Percentiles rank a stretch among this genome's conserved stretches.
These are phyloP conservation scores for Anthopleura xanthogrammica DNA, from an alignment of 92 coral and sea anemone species.

Conservation along the genomic window DNA sequence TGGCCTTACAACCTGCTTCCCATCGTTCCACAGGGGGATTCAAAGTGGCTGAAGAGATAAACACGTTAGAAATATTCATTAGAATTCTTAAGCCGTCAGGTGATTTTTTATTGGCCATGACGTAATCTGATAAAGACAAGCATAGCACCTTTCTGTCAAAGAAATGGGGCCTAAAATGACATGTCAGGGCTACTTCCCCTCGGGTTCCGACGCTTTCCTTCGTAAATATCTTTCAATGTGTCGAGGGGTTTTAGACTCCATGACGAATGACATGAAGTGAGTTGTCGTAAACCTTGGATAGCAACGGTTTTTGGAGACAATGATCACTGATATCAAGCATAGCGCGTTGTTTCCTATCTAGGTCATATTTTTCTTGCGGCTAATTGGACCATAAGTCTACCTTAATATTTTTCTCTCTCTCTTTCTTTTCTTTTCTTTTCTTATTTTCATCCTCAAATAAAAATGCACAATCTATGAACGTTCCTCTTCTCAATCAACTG, in stretches of 20 bases:
- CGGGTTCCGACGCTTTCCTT: not conserved
- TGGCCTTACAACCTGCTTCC: not conserved
- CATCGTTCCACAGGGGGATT: conserved; percentile 6
- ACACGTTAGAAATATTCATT: not conserved
- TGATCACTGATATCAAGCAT: too few relatives aligned
- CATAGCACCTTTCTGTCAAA: conserved; percentile 9
- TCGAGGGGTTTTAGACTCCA: not conserved
- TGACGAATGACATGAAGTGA: too few relatives aligned
- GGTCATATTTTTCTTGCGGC: too few relatives aligned
- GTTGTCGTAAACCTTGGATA: too few relatives aligned
- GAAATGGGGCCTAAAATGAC: not conserved
- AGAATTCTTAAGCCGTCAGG: conserved; percentile 6
- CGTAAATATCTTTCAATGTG: not conserved
- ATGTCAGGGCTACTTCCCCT: not conserved
- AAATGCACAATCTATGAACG: too few relatives aligned
- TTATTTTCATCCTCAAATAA: too few relatives aligned
- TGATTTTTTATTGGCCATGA: conserved; percentile 15
- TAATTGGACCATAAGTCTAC: too few relatives aligned
- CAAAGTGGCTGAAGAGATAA: not conserved
- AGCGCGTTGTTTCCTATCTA: too few relatives aligned
- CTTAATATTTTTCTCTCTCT: too few relatives aligned
- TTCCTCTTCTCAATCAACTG: too few relatives aligned
- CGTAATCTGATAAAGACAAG: conserved; percentile 14
- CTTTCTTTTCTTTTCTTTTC: too few relatives aligned
- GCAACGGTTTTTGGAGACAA: too few relatives aligned